These are phyloP conservation scores for Psilopsiagon aymara DNA, from an alignment of 2,113 vertebrate species.

Conservation along the genomic window DNA sequence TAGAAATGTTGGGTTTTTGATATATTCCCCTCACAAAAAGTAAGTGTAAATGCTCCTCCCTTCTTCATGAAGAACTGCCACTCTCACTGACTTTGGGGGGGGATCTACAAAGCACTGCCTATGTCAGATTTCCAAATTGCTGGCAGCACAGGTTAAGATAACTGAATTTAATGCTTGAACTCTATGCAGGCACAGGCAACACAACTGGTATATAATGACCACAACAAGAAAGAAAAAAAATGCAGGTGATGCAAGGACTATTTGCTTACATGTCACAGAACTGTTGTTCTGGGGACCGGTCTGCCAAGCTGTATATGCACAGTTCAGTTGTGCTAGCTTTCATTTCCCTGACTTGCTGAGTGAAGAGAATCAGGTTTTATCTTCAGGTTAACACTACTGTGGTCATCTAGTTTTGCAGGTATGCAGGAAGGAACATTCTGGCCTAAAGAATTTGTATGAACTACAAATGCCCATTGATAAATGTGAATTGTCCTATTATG, in stretches of 20 bases:
- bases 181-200: accelerated
- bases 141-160: neutral
- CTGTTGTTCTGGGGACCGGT: neutral
- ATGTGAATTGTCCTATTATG: neutral
- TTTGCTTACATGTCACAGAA: neutral
- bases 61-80: neutral
- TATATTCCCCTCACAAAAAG: neutral
- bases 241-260: neutral
- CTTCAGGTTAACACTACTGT: neutral
- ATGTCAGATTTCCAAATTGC: neutral
- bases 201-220: neutral
- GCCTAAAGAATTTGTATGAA: neutral
- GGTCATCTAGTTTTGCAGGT: neutral
- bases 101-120: neutral
- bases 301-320: neutral
- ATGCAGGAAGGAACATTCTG: neutral
- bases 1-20: neutral
- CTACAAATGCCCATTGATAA: neutral
- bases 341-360: neutral
- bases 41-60: neutral
- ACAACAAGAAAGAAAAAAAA: neutral
- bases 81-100: neutral
- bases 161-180: neutral
- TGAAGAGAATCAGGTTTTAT: neutral
- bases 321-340: neutral